Evolutionary conservation across 2,888 invertebrate genomes (phyloP).

Genomic region (Drosophila tanythrix): DNA sequence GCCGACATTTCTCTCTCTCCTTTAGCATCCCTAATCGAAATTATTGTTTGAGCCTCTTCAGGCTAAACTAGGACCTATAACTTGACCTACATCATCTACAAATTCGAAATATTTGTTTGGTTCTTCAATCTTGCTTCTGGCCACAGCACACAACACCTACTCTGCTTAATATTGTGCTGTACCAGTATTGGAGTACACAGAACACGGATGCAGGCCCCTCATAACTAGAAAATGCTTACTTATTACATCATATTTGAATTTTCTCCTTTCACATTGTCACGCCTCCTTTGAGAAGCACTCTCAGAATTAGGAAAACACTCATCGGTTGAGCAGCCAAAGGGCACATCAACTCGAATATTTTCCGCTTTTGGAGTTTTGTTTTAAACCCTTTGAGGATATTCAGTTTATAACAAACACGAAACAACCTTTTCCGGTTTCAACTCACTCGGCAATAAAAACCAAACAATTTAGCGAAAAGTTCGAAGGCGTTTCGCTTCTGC

Average conservation of each 20-base stretch:
- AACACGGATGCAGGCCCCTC: constrained; percentile 12
- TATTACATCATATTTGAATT: neutral
- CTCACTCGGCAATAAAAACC: constrained; percentile 45
- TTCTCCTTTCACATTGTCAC: neutral
- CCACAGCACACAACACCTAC: constrained; percentile 16
- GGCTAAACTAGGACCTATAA: constrained; percentile 20
- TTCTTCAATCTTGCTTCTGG: constrained; percentile 32
- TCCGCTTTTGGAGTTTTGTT: constrained; percentile 38
- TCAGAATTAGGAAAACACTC: constrained; percentile 38
- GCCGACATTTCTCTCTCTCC: constrained; percentile 36
- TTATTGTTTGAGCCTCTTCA: constrained; percentile 58
- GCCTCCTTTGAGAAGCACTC: constrained; percentile 18
- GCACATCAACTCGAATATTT: constrained; percentile 51
- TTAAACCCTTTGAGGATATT: constrained; percentile 35
- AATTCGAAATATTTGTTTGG: constrained; percentile 37
- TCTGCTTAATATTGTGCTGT: neutral
- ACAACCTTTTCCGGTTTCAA: constrained; percentile 56
- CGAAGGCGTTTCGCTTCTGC: constrained; percentile 55
- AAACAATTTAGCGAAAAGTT: constrained; percentile 52
- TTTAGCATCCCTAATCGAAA: constrained; percentile 57
- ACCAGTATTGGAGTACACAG: neutral
- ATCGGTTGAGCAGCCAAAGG: constrained; percentile 48
- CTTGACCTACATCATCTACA: neutral
- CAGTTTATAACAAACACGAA: constrained; percentile 33
- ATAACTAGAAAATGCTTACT: neutral